Evolutionary conservation across 2,888 invertebrate genomes (phyloP).

Genomic region (Gryllus longicercus): DNA sequence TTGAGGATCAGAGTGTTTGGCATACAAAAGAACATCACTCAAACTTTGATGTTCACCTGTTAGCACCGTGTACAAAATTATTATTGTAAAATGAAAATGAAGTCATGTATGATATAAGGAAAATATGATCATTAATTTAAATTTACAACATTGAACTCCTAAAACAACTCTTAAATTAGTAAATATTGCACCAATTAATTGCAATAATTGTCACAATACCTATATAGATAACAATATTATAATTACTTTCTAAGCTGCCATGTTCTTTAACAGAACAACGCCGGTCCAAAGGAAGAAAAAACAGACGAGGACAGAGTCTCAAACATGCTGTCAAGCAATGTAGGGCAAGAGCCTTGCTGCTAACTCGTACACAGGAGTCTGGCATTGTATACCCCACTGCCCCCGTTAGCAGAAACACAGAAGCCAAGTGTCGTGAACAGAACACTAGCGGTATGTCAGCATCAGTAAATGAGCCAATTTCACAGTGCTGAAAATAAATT

Average conservation of each 20-base stretch:
- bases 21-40: slow-evolving; percentile 66
- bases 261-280: not conserved
- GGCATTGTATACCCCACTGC: slow-evolving; percentile 58
- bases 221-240: not conserved
- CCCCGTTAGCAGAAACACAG: slow-evolving; percentile 70
- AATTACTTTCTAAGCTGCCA: slow-evolving; percentile 45
- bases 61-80: not conserved
- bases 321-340: slow-evolving; percentile 74
- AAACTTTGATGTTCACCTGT: slow-evolving; percentile 55
- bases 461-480: slow-evolving; percentile 65
- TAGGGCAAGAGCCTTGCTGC: slow-evolving; percentile 83
- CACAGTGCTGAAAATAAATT: slow-evolving; percentile 52
- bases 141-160: too few relatives aligned
- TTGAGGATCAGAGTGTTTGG: slow-evolving; percentile 75
- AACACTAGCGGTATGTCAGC: slow-evolving; percentile 64
- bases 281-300: slow-evolving; percentile 57
- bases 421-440: slow-evolving; percentile 67
- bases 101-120: not conserved
- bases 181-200: too few relatives aligned
- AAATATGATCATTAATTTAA: not conserved
- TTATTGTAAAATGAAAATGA: not conserved
- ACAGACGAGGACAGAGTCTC: slow-evolving; percentile 67
- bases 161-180: too few relatives aligned
- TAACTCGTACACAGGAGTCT: slow-evolving; percentile 78
- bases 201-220: not conserved